These are phyloP conservation scores for Megalops cyprinoides DNA, from an alignment of 2,797 vertebrate genomes.

Conservation along the genomic window DNA sequence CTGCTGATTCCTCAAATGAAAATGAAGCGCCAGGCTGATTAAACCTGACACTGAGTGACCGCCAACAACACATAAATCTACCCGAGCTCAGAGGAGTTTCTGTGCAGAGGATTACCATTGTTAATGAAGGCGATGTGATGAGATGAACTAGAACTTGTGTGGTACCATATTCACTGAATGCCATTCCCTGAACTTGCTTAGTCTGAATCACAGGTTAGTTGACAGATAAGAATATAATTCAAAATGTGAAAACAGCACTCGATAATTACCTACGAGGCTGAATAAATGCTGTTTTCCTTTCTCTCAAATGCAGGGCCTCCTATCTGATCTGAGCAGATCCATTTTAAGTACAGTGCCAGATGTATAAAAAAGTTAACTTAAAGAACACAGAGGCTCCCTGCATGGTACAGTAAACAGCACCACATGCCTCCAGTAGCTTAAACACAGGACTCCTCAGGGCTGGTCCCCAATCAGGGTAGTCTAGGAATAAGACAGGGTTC, in stretches of 20 bases:
- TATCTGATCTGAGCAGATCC: neutral
- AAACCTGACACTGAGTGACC: neutral
- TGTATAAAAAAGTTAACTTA: neutral
- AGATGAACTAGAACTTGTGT: too few relatives aligned
- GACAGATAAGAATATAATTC: neutral
- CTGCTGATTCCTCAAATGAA: neutral
- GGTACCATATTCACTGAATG: too few relatives aligned
- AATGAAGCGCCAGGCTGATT: neutral
- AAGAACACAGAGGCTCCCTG: neutral
- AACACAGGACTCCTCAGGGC: constrained; percentile 67
- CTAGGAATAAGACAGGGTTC: constrained; percentile 63
- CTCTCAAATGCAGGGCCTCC: neutral
- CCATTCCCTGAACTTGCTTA: neutral
- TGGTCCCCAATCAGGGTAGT: constrained; percentile 72
- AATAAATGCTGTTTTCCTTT: neutral
- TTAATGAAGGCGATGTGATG: neutral
- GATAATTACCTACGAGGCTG: neutral
- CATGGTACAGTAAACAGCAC: constrained; percentile 56
- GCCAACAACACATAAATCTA: neutral
- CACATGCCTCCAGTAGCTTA: neutral
- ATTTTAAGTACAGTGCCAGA: neutral
- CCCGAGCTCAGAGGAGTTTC: neutral
- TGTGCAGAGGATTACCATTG: neutral
- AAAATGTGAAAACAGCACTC: neutral
- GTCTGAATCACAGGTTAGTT: neutral